A percentile compares a stretch with the other conserved stretches of the same genome.
Evolutionary conservation across 1,140 invertebrate genomes (phyloP).

Genomic region (Phthorimaea operculella): DNA sequence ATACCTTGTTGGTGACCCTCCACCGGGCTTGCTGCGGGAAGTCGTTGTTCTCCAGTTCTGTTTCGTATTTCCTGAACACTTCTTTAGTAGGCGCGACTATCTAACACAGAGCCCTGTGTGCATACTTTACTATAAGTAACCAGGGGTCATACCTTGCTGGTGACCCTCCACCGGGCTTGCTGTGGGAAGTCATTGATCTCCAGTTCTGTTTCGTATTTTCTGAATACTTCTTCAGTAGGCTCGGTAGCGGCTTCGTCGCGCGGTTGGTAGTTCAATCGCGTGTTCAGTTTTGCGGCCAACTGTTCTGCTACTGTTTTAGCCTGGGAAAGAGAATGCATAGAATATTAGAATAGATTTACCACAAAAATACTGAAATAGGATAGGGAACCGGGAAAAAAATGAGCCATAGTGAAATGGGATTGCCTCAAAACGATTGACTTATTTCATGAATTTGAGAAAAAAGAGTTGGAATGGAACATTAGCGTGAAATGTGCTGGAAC

Average conservation of each 20-base stretch:
- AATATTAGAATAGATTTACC: background rate
- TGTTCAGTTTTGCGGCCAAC: conserved; percentile 95
- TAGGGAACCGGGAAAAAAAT: no score
- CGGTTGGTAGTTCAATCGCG: conserved; percentile 96
- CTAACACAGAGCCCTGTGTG: no score
- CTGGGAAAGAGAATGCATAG: conserved; percentile 36
- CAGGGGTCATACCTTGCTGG: conserved; percentile 80
- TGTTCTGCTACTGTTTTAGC: conserved; percentile 94
- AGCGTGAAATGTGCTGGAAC: no score
- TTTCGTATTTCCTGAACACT: conserved; percentile 94
- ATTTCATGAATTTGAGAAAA: no score
- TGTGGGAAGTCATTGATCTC: conserved; percentile 99
- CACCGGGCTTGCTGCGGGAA: conserved; percentile 99
- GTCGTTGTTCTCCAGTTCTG: conserved; percentile 99
- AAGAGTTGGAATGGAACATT: no score
- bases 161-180: conserved; percentile 98
- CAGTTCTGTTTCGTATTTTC: conserved; percentile 98
- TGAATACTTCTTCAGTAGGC: conserved; percentile 78
- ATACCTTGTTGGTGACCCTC: conserved; percentile 96
- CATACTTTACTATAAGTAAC: no score
- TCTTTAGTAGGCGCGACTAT: conserved; percentile 71
- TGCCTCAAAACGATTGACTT: no score
- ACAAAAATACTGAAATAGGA: no score
- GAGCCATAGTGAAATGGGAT: no score
- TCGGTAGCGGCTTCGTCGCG: conserved; percentile 70